Evolutionary conservation across 2,113 vertebrate species (phyloP), one percentile per base, ranked within the genome.

Genomic region (Oriolus oriolus): DNA sequence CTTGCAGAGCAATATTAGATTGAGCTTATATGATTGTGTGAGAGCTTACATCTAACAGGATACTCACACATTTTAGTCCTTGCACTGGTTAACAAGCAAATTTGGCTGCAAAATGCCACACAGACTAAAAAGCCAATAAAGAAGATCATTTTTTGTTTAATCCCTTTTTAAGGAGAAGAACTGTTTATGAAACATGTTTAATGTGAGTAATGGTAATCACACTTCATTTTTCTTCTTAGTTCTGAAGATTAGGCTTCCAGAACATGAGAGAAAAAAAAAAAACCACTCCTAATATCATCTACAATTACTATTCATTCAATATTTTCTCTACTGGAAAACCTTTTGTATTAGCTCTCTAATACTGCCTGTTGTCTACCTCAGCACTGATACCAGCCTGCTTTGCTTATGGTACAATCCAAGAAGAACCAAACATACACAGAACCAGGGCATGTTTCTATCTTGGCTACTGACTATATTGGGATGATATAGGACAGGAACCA

Each of bases 261-360:
- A 0, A 13, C 13, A 31, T 76, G 10, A 21, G 7, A n/a, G 7
- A 3, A 14, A 35, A 11, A 3, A 21, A 16, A 16, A 26, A 9
- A 54, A 33, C 7, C 5, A 0, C 7, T 57, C 18, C 19, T 53
- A 30, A 24, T 23, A 5, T 35, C 39, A 33, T 16, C 33, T 59
- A 30, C 1, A 2, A 31, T 70, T 65, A 63, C 13, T 45, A 60
- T 39, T 47, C 52, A 60, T 49, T 68, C 19, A 71, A 2, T 20
- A 49, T 50, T 56, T 22, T 77, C 9, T 52, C 7, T 59, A 26
- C 6, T 37, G 30, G 30, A 77, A 44, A 71, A 39, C 10, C 6
- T 49, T 42, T 50, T 7, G 0, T 23, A 27, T 28, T 65, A 17
- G 5, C 68, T 50, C 20, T 37, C 13, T 49, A 56, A 26, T 33